A percentile compares a stretch with the other conserved stretches of the same genome.
phyloP scores from a whole-genome alignment of 1,140 invertebrate genomes.

The Drosophila sucinea region DNA sequence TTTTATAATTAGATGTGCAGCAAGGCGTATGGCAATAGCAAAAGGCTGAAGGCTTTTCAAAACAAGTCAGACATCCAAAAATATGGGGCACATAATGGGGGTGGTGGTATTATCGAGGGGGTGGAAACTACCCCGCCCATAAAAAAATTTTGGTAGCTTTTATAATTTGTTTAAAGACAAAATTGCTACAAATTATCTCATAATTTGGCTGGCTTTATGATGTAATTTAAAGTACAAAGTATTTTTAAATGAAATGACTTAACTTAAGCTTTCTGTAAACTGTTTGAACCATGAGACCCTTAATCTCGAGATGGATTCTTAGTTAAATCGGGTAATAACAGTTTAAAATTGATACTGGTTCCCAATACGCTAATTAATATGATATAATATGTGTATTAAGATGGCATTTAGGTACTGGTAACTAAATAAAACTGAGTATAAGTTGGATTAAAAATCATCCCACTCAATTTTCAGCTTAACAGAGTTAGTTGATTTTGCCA shows the following conservation, averaged over 20 bases:
- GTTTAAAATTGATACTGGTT: too few species aligned
- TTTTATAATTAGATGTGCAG: constrained; percentile 55
- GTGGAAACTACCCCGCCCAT: not conserved
- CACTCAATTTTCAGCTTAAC: too few species aligned
- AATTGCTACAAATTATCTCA: not conserved
- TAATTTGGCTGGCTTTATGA: not conserved
- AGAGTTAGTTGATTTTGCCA: too few species aligned
- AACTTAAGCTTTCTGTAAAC: not conserved
- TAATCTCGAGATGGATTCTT: too few species aligned
- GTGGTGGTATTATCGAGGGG: not conserved
- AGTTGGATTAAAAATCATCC: too few species aligned
- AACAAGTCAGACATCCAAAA: not conserved
- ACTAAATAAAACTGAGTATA: too few species aligned
- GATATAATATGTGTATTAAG: too few species aligned
- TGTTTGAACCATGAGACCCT: not conserved
- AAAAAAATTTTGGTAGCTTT: constrained; percentile 1
- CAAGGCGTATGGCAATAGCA: constrained; percentile 24
- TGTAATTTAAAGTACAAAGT: not conserved
- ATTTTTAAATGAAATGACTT: not conserved
- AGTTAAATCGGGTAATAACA: too few species aligned
- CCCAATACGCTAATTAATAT: too few species aligned
- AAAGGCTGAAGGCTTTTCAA: constrained; percentile 7
- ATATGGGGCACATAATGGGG: constrained; percentile 1
- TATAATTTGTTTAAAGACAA: not conserved
- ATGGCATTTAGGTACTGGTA: too few species aligned